Base-by-base conservation (phyloP, 2,113 vertebrate genomes). In the Stomatorhinus ivindoensis region DNA sequence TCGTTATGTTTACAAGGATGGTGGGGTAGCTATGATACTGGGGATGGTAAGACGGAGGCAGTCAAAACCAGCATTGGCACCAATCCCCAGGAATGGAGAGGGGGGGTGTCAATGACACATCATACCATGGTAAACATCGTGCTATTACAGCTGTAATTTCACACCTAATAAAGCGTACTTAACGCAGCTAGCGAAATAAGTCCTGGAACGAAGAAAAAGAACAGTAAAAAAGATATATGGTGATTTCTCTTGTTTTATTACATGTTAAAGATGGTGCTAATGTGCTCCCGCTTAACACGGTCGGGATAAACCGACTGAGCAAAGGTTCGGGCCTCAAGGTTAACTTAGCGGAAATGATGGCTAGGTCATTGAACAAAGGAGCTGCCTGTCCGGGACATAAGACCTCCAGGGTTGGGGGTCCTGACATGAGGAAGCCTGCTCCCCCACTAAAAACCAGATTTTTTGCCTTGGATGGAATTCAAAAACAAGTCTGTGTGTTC, bases 91-190 rank as follows among this genome's bases (percentile, higher is more conserved):
- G 48, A 42, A 39, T 21, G 21, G 50, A 50, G 50, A 3, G 3
- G 21, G 53, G 11, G 39, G 35, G 48, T 24, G 39, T 69, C 55
- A 50, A 13, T 48, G 44, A 51, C 10, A 69, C 53, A 17, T 83
- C 50, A 61, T 83, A 53, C 53, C 48, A 83, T 42, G 87, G 50
- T 69, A 90, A 87, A 90, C 89, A 90, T 87, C 55, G 17, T 61
- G 39, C 53, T 50, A 51, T 61, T 61, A 48, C 87, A 27, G 24
- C 53, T 65, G 65, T 88, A 86, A 90, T 88, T 90, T 90, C 87
- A 90, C 90, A 65, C 53, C 76, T 90, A 90, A 88, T 88, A 84
- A 90, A 86, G 76, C 88, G 42, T 53, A 69, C 51, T 84, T 85
- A 85, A 44, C 80, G n/a, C 21, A 21, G 31, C 51, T 44, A 42